Evolutionary conservation across 2,888 invertebrate species (phyloP), one percentile per base, ranked within the genome.

Genomic region (Idaea straminata): DNA sequence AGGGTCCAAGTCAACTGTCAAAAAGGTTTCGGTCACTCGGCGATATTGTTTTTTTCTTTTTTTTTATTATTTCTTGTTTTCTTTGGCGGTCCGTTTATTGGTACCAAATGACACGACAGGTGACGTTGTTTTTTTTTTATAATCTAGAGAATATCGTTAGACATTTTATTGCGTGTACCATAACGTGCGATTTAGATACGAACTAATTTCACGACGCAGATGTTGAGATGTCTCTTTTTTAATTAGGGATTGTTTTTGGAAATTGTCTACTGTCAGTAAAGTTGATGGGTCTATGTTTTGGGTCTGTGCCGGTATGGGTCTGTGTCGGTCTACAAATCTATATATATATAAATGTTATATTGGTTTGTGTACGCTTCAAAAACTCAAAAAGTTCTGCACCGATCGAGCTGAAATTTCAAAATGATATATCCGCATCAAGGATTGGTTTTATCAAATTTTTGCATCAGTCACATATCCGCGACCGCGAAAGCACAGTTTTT

Each of bases 31-130:
- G 91, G 89, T 89, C 91, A 91, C 81, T 89, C 85, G 86, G 88
- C 10, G 47, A 47, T 47, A 47, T 47, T 47, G 47, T 47, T 7
- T 82, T 84, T 83, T 83, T 83, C 79, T 66, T 72, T 79, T 82
- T 85, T 88, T 89, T 87, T 86, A 84, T 76, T 82, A 84, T 85
- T 84, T 85, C 77, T 74, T 86, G 83, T 87, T 88, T 89, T 90
- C 89, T 91, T 91, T 91, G 91, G 88, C 91, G 91, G 91, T 82
- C 69, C 81, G 84, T 88, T 89, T 89, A 90, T 89, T 88, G 88
- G 87, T 76, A 88, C 92, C 92, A 92, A 92, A 92, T 92, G 92
- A 92, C 92, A 92, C 91, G 91, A 91, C 92, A 92, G 92, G 92
- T 92, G 92, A 91, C 89, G 89, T 81, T 74, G 77, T 81, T 82